phyloP scores from a whole-genome alignment of 2,888 invertebrate genomes.

The Pristionchus mayeri region DNA sequence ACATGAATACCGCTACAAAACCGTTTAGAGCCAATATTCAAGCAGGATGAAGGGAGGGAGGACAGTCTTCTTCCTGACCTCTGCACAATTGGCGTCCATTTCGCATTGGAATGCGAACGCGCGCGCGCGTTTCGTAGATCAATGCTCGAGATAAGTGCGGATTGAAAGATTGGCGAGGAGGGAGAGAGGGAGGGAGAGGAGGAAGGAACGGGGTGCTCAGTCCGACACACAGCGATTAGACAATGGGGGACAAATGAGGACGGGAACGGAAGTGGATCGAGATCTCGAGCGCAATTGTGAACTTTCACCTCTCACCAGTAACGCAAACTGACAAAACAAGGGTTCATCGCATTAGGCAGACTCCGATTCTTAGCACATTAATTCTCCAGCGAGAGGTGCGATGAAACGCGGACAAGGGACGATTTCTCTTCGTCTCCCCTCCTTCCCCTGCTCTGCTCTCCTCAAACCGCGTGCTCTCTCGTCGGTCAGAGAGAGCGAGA shows the following conservation, averaged over 20 bases:
- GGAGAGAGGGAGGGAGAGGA: neutral
- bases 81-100: neutral
- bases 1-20: too few species aligned
- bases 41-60: too few species aligned
- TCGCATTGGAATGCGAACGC: neutral
- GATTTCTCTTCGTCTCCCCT: neutral
- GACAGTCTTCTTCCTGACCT: too few species aligned
- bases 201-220: neutral
- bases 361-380: too few species aligned
- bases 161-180: too few species aligned
- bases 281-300: neutral
- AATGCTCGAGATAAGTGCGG: neutral
- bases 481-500: neutral
- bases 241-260: neutral
- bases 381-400: too few species aligned
- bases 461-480: constrained; percentile 1
- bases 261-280: neutral
- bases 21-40: too few species aligned
- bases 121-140: too few species aligned
- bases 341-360: too few species aligned
- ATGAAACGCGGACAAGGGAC: neutral
- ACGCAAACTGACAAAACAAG: neutral
- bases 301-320: neutral
- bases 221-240: neutral
- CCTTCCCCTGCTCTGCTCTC: neutral